Evolutionary conservation across 1,140 invertebrate species (phyloP), one percentile per base, ranked within the genome.

Genomic region (Drosophila trapezifrons): DNA sequence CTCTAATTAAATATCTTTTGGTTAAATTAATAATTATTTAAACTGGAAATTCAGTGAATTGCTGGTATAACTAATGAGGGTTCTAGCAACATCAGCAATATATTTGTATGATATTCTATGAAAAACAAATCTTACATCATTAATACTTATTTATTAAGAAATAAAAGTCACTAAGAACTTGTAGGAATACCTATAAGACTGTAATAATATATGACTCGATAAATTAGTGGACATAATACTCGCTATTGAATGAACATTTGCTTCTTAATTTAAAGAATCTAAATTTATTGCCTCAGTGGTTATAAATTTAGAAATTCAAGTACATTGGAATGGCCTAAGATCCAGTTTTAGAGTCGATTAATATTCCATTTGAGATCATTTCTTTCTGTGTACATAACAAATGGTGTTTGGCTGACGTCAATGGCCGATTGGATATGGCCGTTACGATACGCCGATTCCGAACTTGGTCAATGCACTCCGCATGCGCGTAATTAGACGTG

Each of bases 381-480:
- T 52, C 51, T 52, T 52, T 52, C 51, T 35, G 51, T 52, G 51
- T 52, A 52, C 51, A 37, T 52, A 58, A 46, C 52, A 71, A 71
- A 71, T 75, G 72, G 59, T 65, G 59, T 75, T 75, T 42, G 25
- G 45, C 59, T 75, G 72, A 75, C 72, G 72, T 75, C 72, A 75
- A 75, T 46, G 51, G 73, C 35, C 72, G 71, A 73, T 71, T 67
- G 15, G 62, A 47, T 67, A 15, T 49, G 64, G 35, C 45, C 60
- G 13, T 67, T 42, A 37, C 42, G 64, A 49, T 57, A 38, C 42
- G 43, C n/a, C 49, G 17, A 58, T 22, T 17, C 7, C 40, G n/a
- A 42, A 35, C 35, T 71, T 71, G 83, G 84, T 83, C 59, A 86
- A 83, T 83, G 84, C 76, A 80, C 84, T 64, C 63, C 7, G 29